Evolutionary conservation across 1,140 invertebrate species (phyloP).

Genomic region (Drosophila sproati): DNA sequence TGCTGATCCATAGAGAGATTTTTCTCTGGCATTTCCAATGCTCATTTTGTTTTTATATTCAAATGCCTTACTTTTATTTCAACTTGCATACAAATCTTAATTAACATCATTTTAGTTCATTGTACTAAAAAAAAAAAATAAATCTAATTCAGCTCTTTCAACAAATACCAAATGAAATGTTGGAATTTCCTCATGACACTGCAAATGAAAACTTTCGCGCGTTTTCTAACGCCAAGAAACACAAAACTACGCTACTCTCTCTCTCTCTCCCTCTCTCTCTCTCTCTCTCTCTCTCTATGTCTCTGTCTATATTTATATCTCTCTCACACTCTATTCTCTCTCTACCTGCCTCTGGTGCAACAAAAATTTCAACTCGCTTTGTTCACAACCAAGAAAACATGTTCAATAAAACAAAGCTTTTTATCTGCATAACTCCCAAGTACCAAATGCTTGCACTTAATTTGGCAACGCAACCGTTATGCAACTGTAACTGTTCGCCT

Average conservation of each 20-base stretch:
- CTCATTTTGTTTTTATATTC: slow-evolving; percentile 20
- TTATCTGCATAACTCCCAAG: neutral
- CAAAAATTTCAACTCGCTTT: slow-evolving; percentile 7
- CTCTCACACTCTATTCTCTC: neutral
- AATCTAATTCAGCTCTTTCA: slow-evolving; percentile 84
- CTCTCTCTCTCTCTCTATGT: slow-evolving; percentile 15
- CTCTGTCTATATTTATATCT: slow-evolving; percentile 4
- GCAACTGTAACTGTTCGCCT: slow-evolving; percentile 9
- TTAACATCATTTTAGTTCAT: slow-evolving; percentile 45
- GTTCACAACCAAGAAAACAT: slow-evolving; percentile 13
- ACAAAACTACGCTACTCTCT: slow-evolving; percentile 48
- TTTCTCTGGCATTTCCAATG: neutral
- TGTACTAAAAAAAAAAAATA: slow-evolving; percentile 60
- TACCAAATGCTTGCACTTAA: slow-evolving; percentile 25
- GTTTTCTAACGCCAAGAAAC: slow-evolving; percentile 46
- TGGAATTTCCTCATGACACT: slow-evolving; percentile 80
- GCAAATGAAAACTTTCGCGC: slow-evolving; percentile 53
- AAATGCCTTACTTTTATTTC: slow-evolving; percentile 21
- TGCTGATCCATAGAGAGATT: slow-evolving; percentile 18
- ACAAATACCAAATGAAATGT: slow-evolving; percentile 84
- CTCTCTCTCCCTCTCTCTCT: slow-evolving; percentile 2
- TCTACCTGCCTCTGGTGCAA: slow-evolving; percentile 16
- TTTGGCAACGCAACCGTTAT: slow-evolving; percentile 9
- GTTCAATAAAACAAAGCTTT: slow-evolving; percentile 7
- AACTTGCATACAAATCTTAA: neutral